A percentile compares a stretch with the other conserved stretches of the same genome.
Evolutionary conservation across 2,888 invertebrate species (phyloP).

Genomic region (Pristionchus entomophagus): DNA sequence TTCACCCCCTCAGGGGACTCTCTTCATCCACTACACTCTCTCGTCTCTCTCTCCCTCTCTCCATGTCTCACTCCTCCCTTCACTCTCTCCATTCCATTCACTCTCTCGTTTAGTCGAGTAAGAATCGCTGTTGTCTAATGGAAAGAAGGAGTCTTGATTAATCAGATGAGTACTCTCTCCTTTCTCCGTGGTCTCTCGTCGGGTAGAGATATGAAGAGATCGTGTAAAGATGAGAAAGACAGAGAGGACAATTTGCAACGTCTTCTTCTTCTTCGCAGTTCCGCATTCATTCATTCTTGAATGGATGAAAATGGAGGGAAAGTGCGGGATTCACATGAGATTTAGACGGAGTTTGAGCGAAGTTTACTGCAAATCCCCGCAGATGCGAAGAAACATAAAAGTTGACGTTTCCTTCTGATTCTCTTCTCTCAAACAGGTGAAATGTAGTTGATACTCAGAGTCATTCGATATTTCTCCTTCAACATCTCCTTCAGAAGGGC

Average conservation of each 20-base stretch:
- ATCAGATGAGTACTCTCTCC: neutral
- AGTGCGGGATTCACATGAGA: neutral
- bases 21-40: constrained; percentile 1
- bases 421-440: neutral
- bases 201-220: neutral
- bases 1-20: constrained; percentile 38
- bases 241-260: neutral
- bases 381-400: neutral
- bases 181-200: neutral
- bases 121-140: constrained; percentile 31
- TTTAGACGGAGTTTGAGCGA: neutral
- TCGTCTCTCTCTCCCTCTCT: neutral
- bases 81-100: neutral
- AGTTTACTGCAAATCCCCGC: neutral
- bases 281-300: neutral
- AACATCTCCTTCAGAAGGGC: neutral
- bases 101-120: constrained; percentile 24
- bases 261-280: neutral
- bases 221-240: neutral
- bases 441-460: neutral
- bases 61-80: neutral
- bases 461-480: no score
- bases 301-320: neutral
- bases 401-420: neutral
- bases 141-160: constrained; percentile 17